Percentiles rank a stretch among this genome's conserved stretches.
Conservation (phyloP, 2,888 invertebrate genomes). For the Erannis defoliaria region DNA sequence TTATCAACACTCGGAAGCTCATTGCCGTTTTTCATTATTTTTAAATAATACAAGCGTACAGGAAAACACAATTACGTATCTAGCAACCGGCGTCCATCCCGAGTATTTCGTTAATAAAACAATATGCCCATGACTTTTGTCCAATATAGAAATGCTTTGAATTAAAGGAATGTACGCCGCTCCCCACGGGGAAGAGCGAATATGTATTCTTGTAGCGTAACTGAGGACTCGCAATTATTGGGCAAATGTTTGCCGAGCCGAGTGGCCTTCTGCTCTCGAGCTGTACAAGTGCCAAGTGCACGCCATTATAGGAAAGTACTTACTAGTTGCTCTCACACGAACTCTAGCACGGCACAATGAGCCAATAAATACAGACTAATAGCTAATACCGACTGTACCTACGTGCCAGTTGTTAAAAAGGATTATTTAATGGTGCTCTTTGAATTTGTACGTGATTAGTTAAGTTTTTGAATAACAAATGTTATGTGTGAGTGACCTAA, state of each 20-base stretch:
- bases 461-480: slow-evolving; percentile 19
- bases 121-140: slow-evolving; percentile 74
- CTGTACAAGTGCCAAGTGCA: slow-evolving; percentile 74
- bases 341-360: slow-evolving; percentile 61
- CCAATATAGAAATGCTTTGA: slow-evolving; percentile 80
- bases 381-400: slow-evolving; percentile 52
- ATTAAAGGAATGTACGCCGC: slow-evolving; percentile 71
- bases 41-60: slow-evolving; percentile 33
- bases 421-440: slow-evolving; percentile 37
- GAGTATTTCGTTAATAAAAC: slow-evolving; percentile 76
- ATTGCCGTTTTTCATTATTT: slow-evolving; percentile 24
- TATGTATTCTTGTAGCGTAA: slow-evolving; percentile 79
- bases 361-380: slow-evolving; percentile 66
- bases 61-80: slow-evolving; percentile 39
- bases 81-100: slow-evolving; percentile 47
- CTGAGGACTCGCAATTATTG: slow-evolving; percentile 82
- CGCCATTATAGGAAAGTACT: slow-evolving; percentile 73
- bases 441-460: slow-evolving; percentile 25
- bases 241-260: slow-evolving; percentile 79
- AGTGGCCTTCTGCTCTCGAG: slow-evolving; percentile 71
- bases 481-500: no score
- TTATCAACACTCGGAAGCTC: neutral
- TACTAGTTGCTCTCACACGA: slow-evolving; percentile 72
- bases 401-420: slow-evolving; percentile 42
- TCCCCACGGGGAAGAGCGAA: slow-evolving; percentile 66